Percentiles rank a stretch among this genome's conserved stretches.
Evolutionary conservation across 1,140 invertebrate genomes (phyloP).

Genomic region (Aricia agestis): DNA sequence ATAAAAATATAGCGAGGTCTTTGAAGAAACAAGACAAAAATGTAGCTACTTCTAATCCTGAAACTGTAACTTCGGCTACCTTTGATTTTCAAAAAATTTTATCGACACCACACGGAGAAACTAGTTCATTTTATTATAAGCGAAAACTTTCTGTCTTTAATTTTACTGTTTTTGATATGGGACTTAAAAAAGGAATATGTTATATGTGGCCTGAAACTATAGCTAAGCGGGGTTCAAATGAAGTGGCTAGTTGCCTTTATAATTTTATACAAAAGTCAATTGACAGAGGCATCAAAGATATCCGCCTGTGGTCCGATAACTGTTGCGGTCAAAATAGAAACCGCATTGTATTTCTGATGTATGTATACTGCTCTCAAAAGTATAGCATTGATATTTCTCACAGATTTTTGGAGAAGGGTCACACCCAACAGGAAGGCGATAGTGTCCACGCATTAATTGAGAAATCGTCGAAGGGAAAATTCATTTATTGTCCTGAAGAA

Average conservation of each 20-base stretch:
- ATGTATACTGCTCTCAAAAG: slow-evolving; percentile 19
- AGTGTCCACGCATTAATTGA: slow-evolving; percentile 50
- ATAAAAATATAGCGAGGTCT: slow-evolving; percentile 19
- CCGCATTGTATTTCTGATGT: slow-evolving; percentile 40
- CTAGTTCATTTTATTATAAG: slow-evolving; percentile 28
- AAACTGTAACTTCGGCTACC: no score
- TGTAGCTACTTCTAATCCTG: not conserved
- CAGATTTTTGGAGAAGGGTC: slow-evolving; percentile 48
- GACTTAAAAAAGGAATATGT: slow-evolving; percentile 31
- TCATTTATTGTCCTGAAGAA: slow-evolving; percentile 41
- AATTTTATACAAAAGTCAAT: slow-evolving; percentile 28
- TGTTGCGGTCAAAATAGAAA: slow-evolving; percentile 51
- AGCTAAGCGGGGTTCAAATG: slow-evolving; percentile 36
- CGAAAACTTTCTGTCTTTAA: slow-evolving; percentile 23
- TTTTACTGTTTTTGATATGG: slow-evolving; percentile 40
- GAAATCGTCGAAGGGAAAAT: slow-evolving; percentile 33
- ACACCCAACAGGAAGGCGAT: slow-evolving; percentile 56
- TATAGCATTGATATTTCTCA: slow-evolving; percentile 40
- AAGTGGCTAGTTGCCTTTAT: slow-evolving; percentile 41
- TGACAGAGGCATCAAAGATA: slow-evolving; percentile 16
- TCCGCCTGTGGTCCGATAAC: slow-evolving; percentile 47
- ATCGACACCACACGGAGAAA: slow-evolving; percentile 22
- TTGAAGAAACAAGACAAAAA: slow-evolving; percentile 16
- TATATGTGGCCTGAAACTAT: slow-evolving; percentile 41
- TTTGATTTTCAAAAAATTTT: slow-evolving; percentile 33